Evolutionary conservation across 2,113 vertebrate species (phyloP).

Genomic region (Etia nguti): DNA sequence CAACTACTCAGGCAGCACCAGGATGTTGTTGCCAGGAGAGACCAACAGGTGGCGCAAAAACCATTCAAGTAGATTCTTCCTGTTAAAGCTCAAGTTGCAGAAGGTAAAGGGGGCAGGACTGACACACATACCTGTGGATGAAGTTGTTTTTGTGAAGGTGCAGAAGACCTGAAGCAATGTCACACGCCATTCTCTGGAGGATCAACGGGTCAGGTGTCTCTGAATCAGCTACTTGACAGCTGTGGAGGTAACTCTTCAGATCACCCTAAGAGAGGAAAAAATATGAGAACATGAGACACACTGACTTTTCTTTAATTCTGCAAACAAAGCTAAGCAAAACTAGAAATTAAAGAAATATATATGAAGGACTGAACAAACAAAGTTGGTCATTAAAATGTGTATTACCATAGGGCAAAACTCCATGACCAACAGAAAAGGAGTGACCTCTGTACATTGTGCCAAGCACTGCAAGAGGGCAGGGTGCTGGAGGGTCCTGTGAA

Average conservation of each 20-base stretch:
- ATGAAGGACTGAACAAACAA: not conserved
- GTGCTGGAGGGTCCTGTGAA: constrained; percentile 85
- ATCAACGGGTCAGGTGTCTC: constrained; percentile 84
- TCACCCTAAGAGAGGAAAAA: constrained; percentile 78
- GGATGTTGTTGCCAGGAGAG: constrained; percentile 92
- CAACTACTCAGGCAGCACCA: constrained; percentile 96
- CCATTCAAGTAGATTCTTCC: not conserved
- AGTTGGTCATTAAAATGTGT: constrained; percentile 14
- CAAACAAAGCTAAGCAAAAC: not conserved
- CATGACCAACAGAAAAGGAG: constrained; percentile 96
- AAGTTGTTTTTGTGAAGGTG: constrained; percentile 93
- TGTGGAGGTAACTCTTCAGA: constrained; percentile 90
- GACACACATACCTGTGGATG: constrained; percentile 82
- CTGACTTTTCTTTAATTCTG: not conserved
- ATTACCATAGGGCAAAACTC: constrained; percentile 95
- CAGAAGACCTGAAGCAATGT: constrained; percentile 88
- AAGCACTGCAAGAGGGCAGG: constrained; percentile 91
- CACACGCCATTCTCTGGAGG: constrained; percentile 91
- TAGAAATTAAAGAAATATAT: not conserved
- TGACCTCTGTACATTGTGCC: constrained; percentile 92
- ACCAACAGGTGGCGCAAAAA: constrained; percentile 47
- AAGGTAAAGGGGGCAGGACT: not conserved
- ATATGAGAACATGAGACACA: not conserved
- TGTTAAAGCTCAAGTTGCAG: not conserved
- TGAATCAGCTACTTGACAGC: constrained; percentile 80